Percentiles rank a stretch among this genome's conserved stretches.
These are phyloP conservation scores for Agrochola litura DNA, from an alignment of 2,888 invertebrate genomes.

Conservation along the genomic window DNA sequence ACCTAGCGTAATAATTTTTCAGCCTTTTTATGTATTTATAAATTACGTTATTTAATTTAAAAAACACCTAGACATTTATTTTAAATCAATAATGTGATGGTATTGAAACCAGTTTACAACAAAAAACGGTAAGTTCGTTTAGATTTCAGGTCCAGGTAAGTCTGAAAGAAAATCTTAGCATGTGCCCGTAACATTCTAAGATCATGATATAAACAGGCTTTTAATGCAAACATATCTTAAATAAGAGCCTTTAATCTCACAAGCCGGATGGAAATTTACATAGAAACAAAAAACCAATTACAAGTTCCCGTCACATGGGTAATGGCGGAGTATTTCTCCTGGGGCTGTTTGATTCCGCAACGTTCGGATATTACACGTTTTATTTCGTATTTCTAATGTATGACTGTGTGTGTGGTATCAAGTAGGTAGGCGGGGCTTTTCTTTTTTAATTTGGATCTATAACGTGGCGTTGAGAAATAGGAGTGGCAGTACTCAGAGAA, in stretches of 20 bases:
- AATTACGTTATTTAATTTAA: not conserved
- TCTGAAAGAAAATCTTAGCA: not conserved
- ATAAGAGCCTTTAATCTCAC: conserved; percentile 66
- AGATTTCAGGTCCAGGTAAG: not conserved
- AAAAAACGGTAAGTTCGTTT: not conserved
- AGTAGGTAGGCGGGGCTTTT: conserved; percentile 36
- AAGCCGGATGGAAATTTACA: conserved; percentile 67
- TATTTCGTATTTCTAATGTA: conserved; percentile 62
- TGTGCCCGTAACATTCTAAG: conserved; percentile 1
- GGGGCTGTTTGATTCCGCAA: conserved; percentile 69
- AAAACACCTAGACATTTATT: not conserved
- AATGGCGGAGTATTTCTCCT: conserved; percentile 71
- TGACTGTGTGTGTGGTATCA: conserved; percentile 45
- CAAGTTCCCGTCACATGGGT: conserved; percentile 73
- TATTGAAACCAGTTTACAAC: not conserved
- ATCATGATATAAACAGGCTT: conserved; percentile 11
- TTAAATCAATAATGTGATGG: not conserved
- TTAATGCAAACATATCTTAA: conserved; percentile 54
- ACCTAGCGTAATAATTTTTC: not conserved
- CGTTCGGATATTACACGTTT: conserved; percentile 68
- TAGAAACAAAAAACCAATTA: conserved; percentile 77
- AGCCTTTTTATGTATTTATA: not conserved
- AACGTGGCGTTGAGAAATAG: conserved; percentile 2
- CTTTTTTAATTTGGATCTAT: conserved; percentile 45
- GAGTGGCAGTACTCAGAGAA: not conserved